A percentile compares a stretch with the other conserved stretches of the same genome.
Evolutionary conservation across 2,797 vertebrate genomes (phyloP).

Genomic region (Neostethus bicornis): DNA sequence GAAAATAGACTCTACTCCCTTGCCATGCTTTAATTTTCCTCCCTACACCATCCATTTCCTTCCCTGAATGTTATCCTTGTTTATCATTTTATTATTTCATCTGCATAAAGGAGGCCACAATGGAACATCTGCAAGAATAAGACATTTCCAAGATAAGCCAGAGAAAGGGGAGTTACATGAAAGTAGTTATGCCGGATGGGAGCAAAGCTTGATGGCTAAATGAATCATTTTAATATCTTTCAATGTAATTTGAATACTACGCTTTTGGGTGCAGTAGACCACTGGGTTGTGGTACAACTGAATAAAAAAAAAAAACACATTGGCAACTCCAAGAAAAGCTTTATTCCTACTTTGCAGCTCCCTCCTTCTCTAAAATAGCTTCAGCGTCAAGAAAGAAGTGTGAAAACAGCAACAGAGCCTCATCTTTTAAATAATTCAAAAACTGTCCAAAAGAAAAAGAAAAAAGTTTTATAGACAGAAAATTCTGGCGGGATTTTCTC

Average conservation of each 20-base stretch:
- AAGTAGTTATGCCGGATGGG: slow-evolving; percentile 34
- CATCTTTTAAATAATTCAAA: slow-evolving; percentile 73
- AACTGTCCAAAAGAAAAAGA: slow-evolving; percentile 41
- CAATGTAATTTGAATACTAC: slow-evolving; percentile 41
- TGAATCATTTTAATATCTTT: slow-evolving; percentile 64
- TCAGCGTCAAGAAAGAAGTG: slow-evolving; percentile 29
- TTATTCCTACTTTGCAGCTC: slow-evolving; percentile 22
- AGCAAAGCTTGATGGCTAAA: slow-evolving; percentile 34
- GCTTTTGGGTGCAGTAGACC: slow-evolving; percentile 30
- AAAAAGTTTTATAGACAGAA: slow-evolving; percentile 45
- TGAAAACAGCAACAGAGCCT: slow-evolving; percentile 41
- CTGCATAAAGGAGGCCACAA: slow-evolving; percentile 42
- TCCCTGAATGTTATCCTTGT: not conserved
- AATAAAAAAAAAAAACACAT: slow-evolving; percentile 35
- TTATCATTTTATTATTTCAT: slow-evolving; percentile 10
- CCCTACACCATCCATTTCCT: slow-evolving; percentile 5
- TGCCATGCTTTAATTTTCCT: slow-evolving; percentile 4
- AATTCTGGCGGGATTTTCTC: slow-evolving; percentile 43
- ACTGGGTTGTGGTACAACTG: slow-evolving; percentile 40
- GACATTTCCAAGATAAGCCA: slow-evolving; percentile 38
- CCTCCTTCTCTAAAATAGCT: slow-evolving; percentile 17
- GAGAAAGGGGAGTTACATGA: slow-evolving; percentile 30
- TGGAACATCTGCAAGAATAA: slow-evolving; percentile 57
- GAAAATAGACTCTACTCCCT: slow-evolving; percentile 15
- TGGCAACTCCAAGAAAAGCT: slow-evolving; percentile 3